Percentiles rank a stretch among this genome's conserved stretches.
Evolutionary conservation across 2,797 vertebrate species (phyloP).

Genomic region (Lithobates sylvaticus): DNA sequence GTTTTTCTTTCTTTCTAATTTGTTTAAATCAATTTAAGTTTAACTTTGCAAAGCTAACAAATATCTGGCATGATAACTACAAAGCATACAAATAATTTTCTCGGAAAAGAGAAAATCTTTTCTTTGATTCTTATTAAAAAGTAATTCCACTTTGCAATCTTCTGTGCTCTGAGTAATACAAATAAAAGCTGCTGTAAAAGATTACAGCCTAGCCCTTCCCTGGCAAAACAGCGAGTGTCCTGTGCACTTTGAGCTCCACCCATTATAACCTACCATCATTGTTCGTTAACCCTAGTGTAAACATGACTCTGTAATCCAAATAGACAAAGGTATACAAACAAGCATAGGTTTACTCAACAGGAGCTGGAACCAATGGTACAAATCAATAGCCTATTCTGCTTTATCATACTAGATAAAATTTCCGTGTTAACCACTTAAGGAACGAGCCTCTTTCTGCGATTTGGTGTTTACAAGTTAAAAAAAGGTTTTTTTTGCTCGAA

Average conservation of each 20-base stretch:
- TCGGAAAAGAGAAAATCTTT: not conserved
- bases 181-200: constrained; percentile 23
- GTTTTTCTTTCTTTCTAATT: not conserved
- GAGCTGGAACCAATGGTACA: no score
- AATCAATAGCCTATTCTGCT: no score
- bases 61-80: not conserved
- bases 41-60: constrained; percentile 4
- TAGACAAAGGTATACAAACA: not conserved
- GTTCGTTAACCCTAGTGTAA: not conserved
- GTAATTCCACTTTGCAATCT: not conserved
- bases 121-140: constrained; percentile 7
- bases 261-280: not conserved
- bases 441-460: no score
- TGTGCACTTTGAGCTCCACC: constrained; percentile 4
- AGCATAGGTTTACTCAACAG: no score
- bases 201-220: not conserved
- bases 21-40: not conserved
- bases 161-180: not conserved
- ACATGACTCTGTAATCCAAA: not conserved
- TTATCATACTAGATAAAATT: no score
- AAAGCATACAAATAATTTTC: constrained; percentile 14
- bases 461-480: no score
- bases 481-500: no score
- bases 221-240: not conserved
- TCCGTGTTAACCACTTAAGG: no score